Base-by-base conservation (phyloP, 2,888 invertebrate genomes). In the Agonum fuliginosum region DNA sequence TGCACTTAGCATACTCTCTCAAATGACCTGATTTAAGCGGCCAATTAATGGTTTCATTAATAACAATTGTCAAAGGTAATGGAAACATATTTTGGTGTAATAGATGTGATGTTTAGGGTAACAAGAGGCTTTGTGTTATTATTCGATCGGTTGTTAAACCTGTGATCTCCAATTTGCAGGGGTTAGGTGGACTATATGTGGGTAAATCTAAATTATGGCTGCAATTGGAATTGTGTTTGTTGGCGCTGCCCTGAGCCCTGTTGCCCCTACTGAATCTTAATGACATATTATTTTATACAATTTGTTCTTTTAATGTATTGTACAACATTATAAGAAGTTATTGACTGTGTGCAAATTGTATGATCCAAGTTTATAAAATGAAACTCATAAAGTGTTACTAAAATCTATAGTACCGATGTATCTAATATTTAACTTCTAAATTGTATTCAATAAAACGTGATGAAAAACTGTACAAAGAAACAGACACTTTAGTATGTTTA, bases 21-120 rank as follows among this genome's bases (percentile, higher is more conserved):
- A 46, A 65, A 30, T 75, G 74, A 65, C 46, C 34, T 48, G 19
- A 34, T 30, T 72, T 75, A 75, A 62, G 65, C 74, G 14, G 14
- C 34, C 67, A 67, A 75, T 75, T 65, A 75, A 75, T 75, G 67
- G 75, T 76, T 76, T 69, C 75, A 76, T 76, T 76, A 76, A 76
- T 76, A 76, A 76, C 54, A 67, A 76, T 76, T 76, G 67, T 76
- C 67, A 65, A 75, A 74, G 58, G 62, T 74, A 74, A 75, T 75
- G 65, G 48, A 75, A 65, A 75, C 74, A 69, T 76, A 69, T 76
- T 76, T 76, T 69, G 48, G 34, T 30, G 67, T 67, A 76, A 76
- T 76, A 76, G 75, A 76, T 67, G 67, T 67, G 67, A 69, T 76
- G 34, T 65, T 65, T 62, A 76, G 75, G 67, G 27, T 17, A 67